Evolutionary conservation across 2,113 vertebrate species (phyloP).

Genomic region (Mesembrinibis cayennensis): DNA sequence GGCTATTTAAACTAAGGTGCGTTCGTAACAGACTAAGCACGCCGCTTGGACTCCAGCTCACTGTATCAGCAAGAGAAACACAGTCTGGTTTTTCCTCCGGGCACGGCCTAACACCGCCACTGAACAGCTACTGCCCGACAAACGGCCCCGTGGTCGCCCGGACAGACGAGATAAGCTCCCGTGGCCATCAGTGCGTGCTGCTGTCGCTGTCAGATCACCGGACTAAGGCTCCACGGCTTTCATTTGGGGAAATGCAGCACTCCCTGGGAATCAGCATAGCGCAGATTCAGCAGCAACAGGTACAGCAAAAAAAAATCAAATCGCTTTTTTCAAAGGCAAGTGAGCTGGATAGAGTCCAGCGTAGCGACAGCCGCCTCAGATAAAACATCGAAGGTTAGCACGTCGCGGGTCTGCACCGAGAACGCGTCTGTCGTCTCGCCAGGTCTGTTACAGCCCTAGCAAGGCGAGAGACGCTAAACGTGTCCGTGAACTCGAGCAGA

Average conservation of each 20-base stretch:
- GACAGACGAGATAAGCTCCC: neutral
- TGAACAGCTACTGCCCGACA: neutral
- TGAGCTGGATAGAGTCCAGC: neutral
- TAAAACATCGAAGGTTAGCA: neutral
- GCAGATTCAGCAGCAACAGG: neutral
- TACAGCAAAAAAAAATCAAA: neutral
- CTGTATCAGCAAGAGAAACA: neutral
- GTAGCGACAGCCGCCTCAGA: neutral
- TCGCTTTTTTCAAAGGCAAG: neutral
- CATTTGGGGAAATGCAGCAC: neutral
- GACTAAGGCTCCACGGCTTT: neutral
- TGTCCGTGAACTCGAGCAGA: neutral
- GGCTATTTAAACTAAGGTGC: neutral
- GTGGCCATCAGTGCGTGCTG: neutral
- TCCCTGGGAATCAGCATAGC: neutral
- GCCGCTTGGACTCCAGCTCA: neutral
- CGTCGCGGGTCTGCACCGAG: neutral
- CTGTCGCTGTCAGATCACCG: neutral
- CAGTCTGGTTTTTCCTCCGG: neutral
- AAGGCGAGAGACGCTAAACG: neutral
- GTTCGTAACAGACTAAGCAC: neutral
- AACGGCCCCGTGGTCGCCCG: neutral
- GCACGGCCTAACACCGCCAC: neutral
- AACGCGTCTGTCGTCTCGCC: neutral
- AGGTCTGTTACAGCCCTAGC: rapidly evolving